These are phyloP conservation scores for Bungarus multicinctus DNA, from an alignment of 2,113 vertebrate species.

Conservation along the genomic window DNA sequence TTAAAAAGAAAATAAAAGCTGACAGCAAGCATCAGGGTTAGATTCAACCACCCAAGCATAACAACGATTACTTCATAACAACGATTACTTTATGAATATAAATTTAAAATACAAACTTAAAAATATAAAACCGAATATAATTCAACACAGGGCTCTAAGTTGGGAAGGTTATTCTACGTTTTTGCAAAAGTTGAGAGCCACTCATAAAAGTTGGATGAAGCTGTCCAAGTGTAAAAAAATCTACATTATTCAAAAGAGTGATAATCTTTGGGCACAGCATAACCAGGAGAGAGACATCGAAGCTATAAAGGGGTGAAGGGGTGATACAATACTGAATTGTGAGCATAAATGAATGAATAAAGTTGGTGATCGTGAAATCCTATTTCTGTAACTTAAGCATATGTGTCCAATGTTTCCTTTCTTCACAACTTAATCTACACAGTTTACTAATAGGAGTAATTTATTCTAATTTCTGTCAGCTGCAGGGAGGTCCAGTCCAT, in stretches of 20 bases:
- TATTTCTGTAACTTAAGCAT: neutral
- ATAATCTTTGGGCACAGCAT: neutral
- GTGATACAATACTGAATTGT: neutral
- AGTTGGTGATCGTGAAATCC: neutral
- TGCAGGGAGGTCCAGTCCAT: neutral
- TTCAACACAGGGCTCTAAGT: neutral
- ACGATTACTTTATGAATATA: neutral
- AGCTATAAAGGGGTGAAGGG: neutral
- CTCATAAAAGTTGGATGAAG: neutral
- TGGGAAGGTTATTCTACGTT: neutral
- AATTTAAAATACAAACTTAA: neutral
- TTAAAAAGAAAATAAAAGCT: neutral
- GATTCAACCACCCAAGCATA: neutral
- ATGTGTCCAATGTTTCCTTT: neutral
- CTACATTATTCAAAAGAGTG: neutral
- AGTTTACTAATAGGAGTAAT: neutral
- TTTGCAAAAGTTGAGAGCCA: neutral
- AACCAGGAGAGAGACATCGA: neutral
- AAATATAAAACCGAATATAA: neutral
- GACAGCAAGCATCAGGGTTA: neutral
- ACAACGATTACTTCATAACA: neutral
- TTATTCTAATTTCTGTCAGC: neutral
- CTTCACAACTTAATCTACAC: neutral
- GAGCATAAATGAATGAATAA: neutral
- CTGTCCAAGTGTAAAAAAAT: neutral